Evolutionary conservation across 2,797 vertebrate species (phyloP), one percentile per base, ranked within the genome.

Genomic region (Cryptoprocta ferox): DNA sequence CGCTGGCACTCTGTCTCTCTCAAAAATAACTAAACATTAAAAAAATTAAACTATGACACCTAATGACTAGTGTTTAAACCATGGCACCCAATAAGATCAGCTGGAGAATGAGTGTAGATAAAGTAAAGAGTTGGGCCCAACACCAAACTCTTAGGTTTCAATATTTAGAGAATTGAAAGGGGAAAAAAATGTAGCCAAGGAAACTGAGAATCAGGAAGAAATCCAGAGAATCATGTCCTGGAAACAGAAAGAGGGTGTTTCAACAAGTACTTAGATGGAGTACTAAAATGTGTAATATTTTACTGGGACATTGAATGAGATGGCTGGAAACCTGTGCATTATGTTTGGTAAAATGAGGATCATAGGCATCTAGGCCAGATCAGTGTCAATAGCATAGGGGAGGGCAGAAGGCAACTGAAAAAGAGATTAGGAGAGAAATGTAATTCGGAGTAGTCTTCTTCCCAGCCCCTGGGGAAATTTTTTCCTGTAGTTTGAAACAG

Each of bases 81-180:
- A 66, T 14, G 7, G 10, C n/a, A 95, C 75, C 90, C 28, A 91
- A 37, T 93, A 37, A 37, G 1, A 32, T 10, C 78, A 95, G 89
- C 89, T 14, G 88, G 79, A 94, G 39, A 84, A 97, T 89, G 28
- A 91, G 28, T 66, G n/a, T 70, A 37, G 90, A 85, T 73, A 91
- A 15, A 80, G 1, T 1, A 73, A 82, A 65, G 53, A 79, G 0
- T 89, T 93, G 80, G 18, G 30, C 50, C 53, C 91, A 30, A 15
- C 9, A 92, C 39, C 5, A 70, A 70, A 2, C 56, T 37, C 48
- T 68, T 6, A 91, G 37, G 65, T 79, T 89, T 83, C 37, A 28
- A 48, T 88, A 53, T 42, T 82, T 80, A 59, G 39, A 93, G 65
- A 35, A 84, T 2, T 76, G 15, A 13, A 85, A 84, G 24, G 73